Evolutionary conservation across 2,888 invertebrate genomes (phyloP).

Genomic region (Lithophane socia): DNA sequence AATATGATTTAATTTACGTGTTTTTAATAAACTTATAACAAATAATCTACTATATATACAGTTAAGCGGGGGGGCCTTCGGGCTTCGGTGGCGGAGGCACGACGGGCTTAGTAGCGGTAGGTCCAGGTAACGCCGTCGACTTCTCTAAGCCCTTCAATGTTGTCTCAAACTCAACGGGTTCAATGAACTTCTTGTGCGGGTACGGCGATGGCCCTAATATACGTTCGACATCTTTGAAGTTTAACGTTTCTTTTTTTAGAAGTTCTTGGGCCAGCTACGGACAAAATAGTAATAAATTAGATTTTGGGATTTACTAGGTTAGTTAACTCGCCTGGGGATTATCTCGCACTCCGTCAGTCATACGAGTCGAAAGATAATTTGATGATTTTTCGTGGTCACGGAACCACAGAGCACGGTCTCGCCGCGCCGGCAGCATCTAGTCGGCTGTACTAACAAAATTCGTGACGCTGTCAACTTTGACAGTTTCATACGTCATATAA

Average conservation of each 20-base stretch:
- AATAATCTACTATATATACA: constrained; percentile 63
- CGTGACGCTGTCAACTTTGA: no score
- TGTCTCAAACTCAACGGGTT: constrained; percentile 94
- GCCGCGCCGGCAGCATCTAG: not conserved
- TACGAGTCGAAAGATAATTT: not conserved
- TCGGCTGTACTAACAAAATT: not conserved
- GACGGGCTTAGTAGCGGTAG: constrained; percentile 23
- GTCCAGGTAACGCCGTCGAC: constrained; percentile 67
- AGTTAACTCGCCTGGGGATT: not conserved
- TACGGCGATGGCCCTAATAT: constrained; percentile 97
- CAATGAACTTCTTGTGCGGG: constrained; percentile 93
- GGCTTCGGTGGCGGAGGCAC: constrained; percentile 81
- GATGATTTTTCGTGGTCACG: not conserved
- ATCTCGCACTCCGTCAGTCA: not conserved
- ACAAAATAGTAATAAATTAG: constrained; percentile 43
- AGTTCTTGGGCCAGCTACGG: constrained; percentile 96
- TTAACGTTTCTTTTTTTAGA: constrained; percentile 97
- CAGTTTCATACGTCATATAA: no score
- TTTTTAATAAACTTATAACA: constrained; percentile 53
- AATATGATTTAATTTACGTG: constrained; percentile 65
- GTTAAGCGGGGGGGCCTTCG: constrained; percentile 28
- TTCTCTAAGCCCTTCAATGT: constrained; percentile 85
- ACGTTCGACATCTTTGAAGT: constrained; percentile 96
- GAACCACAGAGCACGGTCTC: not conserved
- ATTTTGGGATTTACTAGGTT: not conserved